Evolutionary conservation across 2,113 vertebrate species (phyloP), one percentile per base, ranked within the genome.

Genomic region (Vulpes vulpes): DNA sequence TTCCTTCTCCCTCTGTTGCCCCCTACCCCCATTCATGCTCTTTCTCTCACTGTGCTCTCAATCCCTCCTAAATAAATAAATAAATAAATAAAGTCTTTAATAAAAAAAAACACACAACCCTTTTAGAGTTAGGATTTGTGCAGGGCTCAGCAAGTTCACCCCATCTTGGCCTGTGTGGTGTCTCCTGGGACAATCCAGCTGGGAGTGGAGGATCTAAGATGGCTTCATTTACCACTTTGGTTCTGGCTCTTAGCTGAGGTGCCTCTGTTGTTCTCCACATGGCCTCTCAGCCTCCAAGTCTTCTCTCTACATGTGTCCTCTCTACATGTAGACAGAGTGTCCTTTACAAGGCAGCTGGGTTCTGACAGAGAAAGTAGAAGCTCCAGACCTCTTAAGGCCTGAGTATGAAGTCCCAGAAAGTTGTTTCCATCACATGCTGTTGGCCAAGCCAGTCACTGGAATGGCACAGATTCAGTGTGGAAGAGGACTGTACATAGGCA

Each of bases 71-170:
- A 43, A 43, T 43, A 43, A 43, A 38, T 38, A 43, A 43, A 43
- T 43, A 43, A 43, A 43, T 43, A 43, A 43, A 43, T 43, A 43
- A 43, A 43, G 43, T 43, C 43, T 43, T 43, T 43, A 7, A 43
- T 7, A 43, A 43, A 43, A 43, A 67, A 90, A 83, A 96, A 82
- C n/a, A 35, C 51, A 87, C 1, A 38, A n/a, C 17, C 15, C 30
- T 87, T 94, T 96, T 51, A 25, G 88, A 95, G 59, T 93, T 32
- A 78, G 55, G 25, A 73, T 76, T 69, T 69, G 43, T 17, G 59
- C 65, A n/a, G 15, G 27, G 35, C n/a, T 94, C 62, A 12, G 0
- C 38, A 57, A 62, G 15, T 51, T 67, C 38, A 22, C 17, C 43
- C 69, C 64, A 51, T 32, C 83, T 73, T 57, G 80, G 74, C n/a